Evolutionary conservation across 2,888 invertebrate genomes (phyloP).

Genomic region (Gasteruption jaculator): DNA sequence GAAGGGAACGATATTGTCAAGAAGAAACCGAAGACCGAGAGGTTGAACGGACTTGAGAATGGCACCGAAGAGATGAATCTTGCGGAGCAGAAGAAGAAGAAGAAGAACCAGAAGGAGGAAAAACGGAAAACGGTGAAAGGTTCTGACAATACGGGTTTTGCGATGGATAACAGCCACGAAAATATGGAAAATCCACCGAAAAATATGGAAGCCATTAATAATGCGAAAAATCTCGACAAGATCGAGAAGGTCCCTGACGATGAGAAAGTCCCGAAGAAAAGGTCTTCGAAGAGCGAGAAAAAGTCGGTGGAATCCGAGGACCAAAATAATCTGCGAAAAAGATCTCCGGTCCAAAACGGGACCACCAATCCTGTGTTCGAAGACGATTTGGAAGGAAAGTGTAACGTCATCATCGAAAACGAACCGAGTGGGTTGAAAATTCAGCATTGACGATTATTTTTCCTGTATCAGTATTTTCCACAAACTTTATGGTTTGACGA

Average conservation of each 20-base stretch:
- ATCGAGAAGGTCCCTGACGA: slow-evolving; percentile 28
- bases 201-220: slow-evolving; percentile 33
- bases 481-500: too few species aligned
- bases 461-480: too few species aligned
- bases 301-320: slow-evolving; percentile 8
- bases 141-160: slow-evolving; percentile 25
- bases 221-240: slow-evolving; percentile 36
- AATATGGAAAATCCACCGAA: slow-evolving; percentile 8
- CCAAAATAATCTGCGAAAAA: slow-evolving; percentile 9
- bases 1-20: slow-evolving; percentile 60
- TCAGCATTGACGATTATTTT: too few species aligned
- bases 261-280: slow-evolving; percentile 1
- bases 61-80: slow-evolving; percentile 23
- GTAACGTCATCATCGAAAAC: slow-evolving; percentile 32
- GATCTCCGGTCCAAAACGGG: slow-evolving; percentile 18
- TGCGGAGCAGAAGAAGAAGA: slow-evolving; percentile 23
- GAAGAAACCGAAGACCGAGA: slow-evolving; percentile 52
- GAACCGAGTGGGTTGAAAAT: slow-evolving; percentile 24
- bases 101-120: slow-evolving; percentile 13
- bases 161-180: slow-evolving; percentile 16
- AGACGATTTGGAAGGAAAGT: slow-evolving; percentile 22
- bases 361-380: slow-evolving; percentile 28
- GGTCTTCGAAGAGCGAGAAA: slow-evolving; percentile 2
- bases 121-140: slow-evolving; percentile 15
- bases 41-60: slow-evolving; percentile 22